phyloP scores from a whole-genome alignment of 2,113 vertebrate species.

The Dicrurus megarhynchus region DNA sequence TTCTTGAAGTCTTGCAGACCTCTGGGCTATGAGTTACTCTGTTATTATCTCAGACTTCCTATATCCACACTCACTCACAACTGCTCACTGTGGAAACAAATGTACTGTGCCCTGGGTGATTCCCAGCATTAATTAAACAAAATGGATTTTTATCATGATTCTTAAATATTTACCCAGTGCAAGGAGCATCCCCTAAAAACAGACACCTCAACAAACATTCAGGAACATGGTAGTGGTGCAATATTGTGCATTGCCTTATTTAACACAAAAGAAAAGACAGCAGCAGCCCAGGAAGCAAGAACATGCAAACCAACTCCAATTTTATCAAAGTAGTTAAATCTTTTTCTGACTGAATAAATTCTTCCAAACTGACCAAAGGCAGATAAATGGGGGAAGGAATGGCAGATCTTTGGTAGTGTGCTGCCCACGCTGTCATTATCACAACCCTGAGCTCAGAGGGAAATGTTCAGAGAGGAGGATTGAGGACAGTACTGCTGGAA shows the following conservation, averaged over 20 bases:
- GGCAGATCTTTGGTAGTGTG: rapidly evolving
- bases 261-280: neutral
- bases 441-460: neutral
- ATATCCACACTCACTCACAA: neutral
- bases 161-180: neutral
- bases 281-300: neutral
- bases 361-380: neutral
- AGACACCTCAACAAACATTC: neutral
- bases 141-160: neutral
- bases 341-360: neutral
- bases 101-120: neutral
- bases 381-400: neutral
- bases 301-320: neutral
- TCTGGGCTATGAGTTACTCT: neutral
- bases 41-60: neutral
- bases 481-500: neutral
- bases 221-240: neutral
- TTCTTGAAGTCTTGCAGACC: neutral
- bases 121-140: conserved; percentile 17
- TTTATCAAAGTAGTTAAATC: neutral
- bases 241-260: neutral
- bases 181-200: neutral
- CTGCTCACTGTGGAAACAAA: neutral
- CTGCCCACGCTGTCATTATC: neutral
- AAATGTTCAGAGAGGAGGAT: neutral